phyloP scores from a whole-genome alignment of 2,888 invertebrate genomes.

The Acanthococcus lagerstroemiae region DNA sequence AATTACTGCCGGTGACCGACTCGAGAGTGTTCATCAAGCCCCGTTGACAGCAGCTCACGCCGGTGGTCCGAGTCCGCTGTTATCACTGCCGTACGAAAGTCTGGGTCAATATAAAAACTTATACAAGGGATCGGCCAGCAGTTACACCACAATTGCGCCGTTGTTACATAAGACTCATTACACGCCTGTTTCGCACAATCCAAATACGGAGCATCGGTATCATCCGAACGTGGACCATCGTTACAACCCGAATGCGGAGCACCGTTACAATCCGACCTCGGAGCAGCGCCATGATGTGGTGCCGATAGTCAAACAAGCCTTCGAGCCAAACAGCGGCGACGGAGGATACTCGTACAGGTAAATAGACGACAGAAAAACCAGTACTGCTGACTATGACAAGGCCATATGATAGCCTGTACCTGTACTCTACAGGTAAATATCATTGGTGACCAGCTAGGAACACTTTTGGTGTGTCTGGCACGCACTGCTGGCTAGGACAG shows the following conservation, averaged over 20 bases:
- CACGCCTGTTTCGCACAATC: constrained; percentile 5
- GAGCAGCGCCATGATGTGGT: constrained; percentile 42
- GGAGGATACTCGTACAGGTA: constrained; percentile 57
- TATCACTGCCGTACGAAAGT: constrained; percentile 14
- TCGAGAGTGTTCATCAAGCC: constrained; percentile 19
- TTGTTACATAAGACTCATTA: constrained; percentile 26
- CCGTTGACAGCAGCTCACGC: constrained; percentile 6
- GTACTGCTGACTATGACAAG: too few relatives aligned
- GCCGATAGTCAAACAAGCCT: constrained; percentile 52
- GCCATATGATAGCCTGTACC: too few relatives aligned
- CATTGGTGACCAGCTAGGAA: too few relatives aligned
- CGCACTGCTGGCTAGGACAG: too few relatives aligned
- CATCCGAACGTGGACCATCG: constrained; percentile 34
- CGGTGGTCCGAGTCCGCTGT: constrained; percentile 15
- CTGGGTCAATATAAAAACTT: constrained; percentile 9
- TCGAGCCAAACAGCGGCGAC: constrained; percentile 51
- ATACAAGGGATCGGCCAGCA: constrained; percentile 12
- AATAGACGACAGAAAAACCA: too few relatives aligned
- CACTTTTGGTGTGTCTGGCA: too few relatives aligned
- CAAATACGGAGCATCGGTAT: constrained; percentile 7
- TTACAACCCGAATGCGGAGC: neutral
- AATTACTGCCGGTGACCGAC: constrained; percentile 1
- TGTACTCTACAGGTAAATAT: too few relatives aligned
- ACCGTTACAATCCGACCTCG: neutral
- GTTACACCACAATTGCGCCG: constrained; percentile 9